Evolutionary conservation across 30 jellyfish, hydroid and myxozoan species (phyloP).

Genomic region (Calvadosia cruxmelitensis): DNA sequence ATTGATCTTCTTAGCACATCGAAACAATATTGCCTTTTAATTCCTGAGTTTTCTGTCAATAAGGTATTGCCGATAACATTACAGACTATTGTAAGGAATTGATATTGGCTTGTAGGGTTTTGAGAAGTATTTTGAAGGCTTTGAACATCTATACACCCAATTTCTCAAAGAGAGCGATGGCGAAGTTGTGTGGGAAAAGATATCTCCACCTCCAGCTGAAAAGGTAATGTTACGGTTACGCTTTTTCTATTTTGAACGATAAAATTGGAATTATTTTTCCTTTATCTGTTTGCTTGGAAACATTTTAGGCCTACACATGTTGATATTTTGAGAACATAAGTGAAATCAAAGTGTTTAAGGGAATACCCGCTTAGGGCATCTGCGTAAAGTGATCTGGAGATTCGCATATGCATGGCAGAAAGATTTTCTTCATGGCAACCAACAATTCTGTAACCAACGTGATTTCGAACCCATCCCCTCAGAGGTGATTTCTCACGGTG

Average conservation of each 20-base stretch:
- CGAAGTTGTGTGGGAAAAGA: constrained; percentile 50
- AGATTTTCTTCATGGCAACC: too few species aligned
- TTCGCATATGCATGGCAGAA: too few species aligned
- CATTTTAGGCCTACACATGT: constrained; percentile 3
- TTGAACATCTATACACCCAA: constrained; percentile 37
- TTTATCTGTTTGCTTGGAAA: not conserved
- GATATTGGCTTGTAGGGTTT: constrained; percentile 37
- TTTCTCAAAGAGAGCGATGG: constrained; percentile 34
- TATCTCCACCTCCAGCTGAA: constrained; percentile 61
- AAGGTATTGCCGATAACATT: not conserved
- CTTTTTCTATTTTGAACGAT: not conserved
- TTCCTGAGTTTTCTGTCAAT: not conserved
- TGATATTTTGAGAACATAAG: constrained; percentile 13
- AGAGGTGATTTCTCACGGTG: too few species aligned
- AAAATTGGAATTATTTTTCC: not conserved
- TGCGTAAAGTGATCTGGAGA: too few species aligned
- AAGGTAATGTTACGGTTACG: constrained; percentile 24
- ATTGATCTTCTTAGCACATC: too few species aligned
- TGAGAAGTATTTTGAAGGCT: constrained; percentile 30
- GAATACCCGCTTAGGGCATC: too few species aligned
- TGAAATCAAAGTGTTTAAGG: not conserved
- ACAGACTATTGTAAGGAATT: too few species aligned
- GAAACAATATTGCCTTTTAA: too few species aligned
- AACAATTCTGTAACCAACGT: too few species aligned
- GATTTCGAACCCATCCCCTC: too few species aligned